Percentiles rank a stretch among this genome's conserved stretches.
Conservation (phyloP, 1,140 invertebrate species). For the Meloidogyne hapla region DNA sequence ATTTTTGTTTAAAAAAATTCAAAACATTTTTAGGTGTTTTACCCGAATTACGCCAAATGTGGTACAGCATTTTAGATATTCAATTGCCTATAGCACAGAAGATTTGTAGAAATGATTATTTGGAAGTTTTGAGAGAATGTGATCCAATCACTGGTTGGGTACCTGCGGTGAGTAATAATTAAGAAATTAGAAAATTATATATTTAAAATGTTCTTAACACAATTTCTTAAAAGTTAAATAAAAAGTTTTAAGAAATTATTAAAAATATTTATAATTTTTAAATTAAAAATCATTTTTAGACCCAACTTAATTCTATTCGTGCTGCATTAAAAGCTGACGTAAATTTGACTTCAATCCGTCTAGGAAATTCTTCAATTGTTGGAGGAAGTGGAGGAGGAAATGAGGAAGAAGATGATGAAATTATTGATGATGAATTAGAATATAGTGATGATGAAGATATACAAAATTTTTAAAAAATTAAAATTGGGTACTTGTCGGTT, state of each 20-base stretch:
- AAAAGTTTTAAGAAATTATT: constrained; percentile 14
- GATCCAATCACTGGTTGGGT: constrained; percentile 51
- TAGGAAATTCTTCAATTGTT: constrained; percentile 22
- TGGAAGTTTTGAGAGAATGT: constrained; percentile 24
- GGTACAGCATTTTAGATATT: constrained; percentile 62
- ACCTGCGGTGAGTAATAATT: constrained; percentile 40
- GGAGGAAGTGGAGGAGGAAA: background rate
- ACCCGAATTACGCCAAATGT: constrained; percentile 59
- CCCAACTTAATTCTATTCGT: constrained; percentile 47
- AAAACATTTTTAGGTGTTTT: constrained; percentile 44
- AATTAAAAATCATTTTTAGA: constrained; percentile 18
- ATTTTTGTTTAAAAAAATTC: too few species aligned
- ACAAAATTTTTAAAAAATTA: background rate
- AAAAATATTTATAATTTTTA: background rate
- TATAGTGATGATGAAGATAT: constrained; percentile 6
- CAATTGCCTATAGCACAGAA: constrained; percentile 50
- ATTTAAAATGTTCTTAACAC: too few species aligned
- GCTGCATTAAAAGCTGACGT: constrained; percentile 59
- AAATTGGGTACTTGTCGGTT: too few species aligned
- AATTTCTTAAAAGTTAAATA: too few species aligned
- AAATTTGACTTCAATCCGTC: constrained; percentile 28
- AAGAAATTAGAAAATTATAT: too few species aligned
- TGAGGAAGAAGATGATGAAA: constrained; percentile 26
- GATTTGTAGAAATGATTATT: constrained; percentile 32
- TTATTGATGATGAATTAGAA: constrained; percentile 17